Conservation (phyloP, 2,888 invertebrate genomes). For the Mesopsocus fuscifrons region DNA sequence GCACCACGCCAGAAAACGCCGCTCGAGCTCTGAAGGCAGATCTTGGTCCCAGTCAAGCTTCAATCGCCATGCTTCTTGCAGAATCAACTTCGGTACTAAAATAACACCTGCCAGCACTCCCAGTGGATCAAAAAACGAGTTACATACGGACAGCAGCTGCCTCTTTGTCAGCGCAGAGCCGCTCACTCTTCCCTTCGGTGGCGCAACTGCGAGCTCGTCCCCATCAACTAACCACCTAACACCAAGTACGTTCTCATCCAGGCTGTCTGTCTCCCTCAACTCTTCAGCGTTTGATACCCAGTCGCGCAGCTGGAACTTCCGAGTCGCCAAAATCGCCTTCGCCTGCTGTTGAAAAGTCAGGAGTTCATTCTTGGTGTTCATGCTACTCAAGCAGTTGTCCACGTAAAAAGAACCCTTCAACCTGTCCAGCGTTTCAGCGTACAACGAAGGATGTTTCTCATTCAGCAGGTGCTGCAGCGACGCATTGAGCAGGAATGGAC, state of each 20-base stretch:
- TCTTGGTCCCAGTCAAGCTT: slow-evolving; percentile 17
- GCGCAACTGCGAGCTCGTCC: background rate
- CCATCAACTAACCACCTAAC: background rate
- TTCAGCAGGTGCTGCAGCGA: slow-evolving; percentile 10
- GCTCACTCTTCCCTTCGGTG: no score
- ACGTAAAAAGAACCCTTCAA: slow-evolving; percentile 6
- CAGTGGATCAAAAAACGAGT: slow-evolving; percentile 17
- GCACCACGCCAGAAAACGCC: no score
- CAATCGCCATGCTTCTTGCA: slow-evolving; percentile 16
- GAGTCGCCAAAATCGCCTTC: background rate
- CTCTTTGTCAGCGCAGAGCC: no score
- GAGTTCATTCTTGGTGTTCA: background rate
- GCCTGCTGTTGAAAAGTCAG: background rate
- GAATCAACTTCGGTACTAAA: slow-evolving; percentile 16
- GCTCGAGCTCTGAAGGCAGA: slow-evolving; percentile 10
- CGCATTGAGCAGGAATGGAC: no score
- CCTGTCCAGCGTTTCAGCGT: background rate
- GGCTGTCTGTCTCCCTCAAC: background rate
- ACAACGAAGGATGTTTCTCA: background rate
- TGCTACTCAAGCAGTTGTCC: slow-evolving; percentile 3
- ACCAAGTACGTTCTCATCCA: background rate
- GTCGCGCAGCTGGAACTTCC: slow-evolving; percentile 10
- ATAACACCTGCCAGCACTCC: slow-evolving; percentile 17
- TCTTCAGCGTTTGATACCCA: slow-evolving; percentile 2
- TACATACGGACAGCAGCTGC: no score